phyloP scores from a whole-genome alignment of 2,888 invertebrate species.

The Temnothorax ravouxi region DNA sequence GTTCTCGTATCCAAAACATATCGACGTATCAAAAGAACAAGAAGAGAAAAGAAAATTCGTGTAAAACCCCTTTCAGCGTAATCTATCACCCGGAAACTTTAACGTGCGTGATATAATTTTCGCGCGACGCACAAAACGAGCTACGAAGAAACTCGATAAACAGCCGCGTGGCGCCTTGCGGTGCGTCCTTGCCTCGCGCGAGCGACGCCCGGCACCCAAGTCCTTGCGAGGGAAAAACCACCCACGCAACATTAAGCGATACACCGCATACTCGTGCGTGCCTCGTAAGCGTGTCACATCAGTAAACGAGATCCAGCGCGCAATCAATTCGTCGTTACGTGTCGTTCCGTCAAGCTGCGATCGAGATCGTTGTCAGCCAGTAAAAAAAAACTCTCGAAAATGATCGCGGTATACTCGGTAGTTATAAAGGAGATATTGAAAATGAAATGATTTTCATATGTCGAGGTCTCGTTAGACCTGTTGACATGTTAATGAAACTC shows the following conservation, averaged over 20 bases:
- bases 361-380: neutral
- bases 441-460: neutral
- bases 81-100: constrained; percentile 33
- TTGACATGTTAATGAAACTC: neutral
- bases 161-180: constrained; percentile 53
- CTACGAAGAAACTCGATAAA: constrained; percentile 54
- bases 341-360: neutral
- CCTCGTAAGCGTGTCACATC: constrained; percentile 8
- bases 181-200: constrained; percentile 53
- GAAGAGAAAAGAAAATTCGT: neutral
- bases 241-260: constrained; percentile 45
- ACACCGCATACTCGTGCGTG: constrained; percentile 22
- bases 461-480: neutral
- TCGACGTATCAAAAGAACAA: neutral
- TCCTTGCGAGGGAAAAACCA: constrained; percentile 42
- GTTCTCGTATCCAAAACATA: neutral
- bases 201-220: constrained; percentile 22
- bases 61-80: neutral
- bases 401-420: neutral
- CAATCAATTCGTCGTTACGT: constrained; percentile 26
- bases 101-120: constrained; percentile 34
- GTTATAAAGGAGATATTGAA: neutral
- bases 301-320: constrained; percentile 31
- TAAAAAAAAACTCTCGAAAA: neutral
- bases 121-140: constrained; percentile 17